phyloP scores from a whole-genome alignment of 53 echinoderm and acorn worm genomes.

The Henricia sp. region DNA sequence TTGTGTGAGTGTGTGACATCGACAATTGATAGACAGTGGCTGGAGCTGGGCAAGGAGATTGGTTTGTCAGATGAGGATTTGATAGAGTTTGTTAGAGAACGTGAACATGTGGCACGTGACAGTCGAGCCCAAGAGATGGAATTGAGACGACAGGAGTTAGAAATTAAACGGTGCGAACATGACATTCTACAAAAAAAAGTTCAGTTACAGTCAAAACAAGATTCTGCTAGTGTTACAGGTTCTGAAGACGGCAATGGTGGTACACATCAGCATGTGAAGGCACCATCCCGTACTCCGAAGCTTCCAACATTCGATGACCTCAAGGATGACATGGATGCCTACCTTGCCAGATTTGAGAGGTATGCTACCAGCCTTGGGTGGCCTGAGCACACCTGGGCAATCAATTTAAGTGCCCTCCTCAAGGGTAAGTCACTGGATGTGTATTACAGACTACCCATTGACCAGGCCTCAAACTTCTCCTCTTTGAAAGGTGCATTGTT shows the following conservation, averaged over 20 bases:
- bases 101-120: background rate
- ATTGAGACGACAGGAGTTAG: background rate
- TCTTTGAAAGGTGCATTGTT: no score
- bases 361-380: background rate
- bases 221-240: no score
- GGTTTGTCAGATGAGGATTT: background rate
- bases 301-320: background rate
- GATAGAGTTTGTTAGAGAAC: slow-evolving; percentile 5
- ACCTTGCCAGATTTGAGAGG: background rate
- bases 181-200: no score
- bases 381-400: background rate
- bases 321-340: background rate
- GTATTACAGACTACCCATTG: no score
- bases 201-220: no score
- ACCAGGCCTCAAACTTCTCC: no score
- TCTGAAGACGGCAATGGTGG: background rate
- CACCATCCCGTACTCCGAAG: background rate
- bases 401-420: no score
- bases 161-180: no score
- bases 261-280: background rate
- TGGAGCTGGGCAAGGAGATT: background rate
- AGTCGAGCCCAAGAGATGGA: background rate
- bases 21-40: slow-evolving; percentile 7
- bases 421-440: no score
- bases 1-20: background rate